Evolutionary conservation across 2,113 vertebrate genomes (phyloP), one percentile per base, ranked within the genome.

Genomic region (Phalacrocorax brasilianus): DNA sequence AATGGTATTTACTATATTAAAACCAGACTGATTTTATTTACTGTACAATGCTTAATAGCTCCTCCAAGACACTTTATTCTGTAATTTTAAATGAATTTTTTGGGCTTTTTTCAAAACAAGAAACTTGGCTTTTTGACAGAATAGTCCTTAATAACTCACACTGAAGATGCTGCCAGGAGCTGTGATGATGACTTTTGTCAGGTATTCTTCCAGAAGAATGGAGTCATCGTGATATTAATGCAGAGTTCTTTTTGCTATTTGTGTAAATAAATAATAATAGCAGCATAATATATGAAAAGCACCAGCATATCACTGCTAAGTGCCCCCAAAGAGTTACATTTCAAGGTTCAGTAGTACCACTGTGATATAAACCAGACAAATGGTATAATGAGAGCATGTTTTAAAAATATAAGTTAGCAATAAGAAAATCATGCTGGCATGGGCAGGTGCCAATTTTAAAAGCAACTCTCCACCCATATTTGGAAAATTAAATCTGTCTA

Each of bases 1-100:
- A 73, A 52, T 59, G 8, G 11, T 89, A 91, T 82, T 95, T 95
- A 75, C 90, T 93, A 14, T 86, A 84, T 86, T 93, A 88, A 94
- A 95, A 88, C 0, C 32, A 80, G 83, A 62, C 28, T 84, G 72
- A 86, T 86, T 86, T 94, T 95, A 91, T 95, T 93, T 93, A 86
- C 65, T 63, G 61, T 58, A 52, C 50, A 68, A 35, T 59, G 32
- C 55, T 91, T 94, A 86, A 80, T 66, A 88, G 50, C 28, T 85
- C 75, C 72, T 95, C 67, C 72, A 91, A 93, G n/a, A 12, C 47
- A 88, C 79, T 90, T 85, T 44, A 80, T 76, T 62, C 78, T 91
- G n/a, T 59, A 88, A 90, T 94, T 95, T 85, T 53, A 88, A 85
- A 95, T 83, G 1, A 88, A 82, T 79, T 88, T 9, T 88, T 89